Evolutionary conservation across 2,797 vertebrate genomes (phyloP).

Genomic region (Malurus leucopterus): DNA sequence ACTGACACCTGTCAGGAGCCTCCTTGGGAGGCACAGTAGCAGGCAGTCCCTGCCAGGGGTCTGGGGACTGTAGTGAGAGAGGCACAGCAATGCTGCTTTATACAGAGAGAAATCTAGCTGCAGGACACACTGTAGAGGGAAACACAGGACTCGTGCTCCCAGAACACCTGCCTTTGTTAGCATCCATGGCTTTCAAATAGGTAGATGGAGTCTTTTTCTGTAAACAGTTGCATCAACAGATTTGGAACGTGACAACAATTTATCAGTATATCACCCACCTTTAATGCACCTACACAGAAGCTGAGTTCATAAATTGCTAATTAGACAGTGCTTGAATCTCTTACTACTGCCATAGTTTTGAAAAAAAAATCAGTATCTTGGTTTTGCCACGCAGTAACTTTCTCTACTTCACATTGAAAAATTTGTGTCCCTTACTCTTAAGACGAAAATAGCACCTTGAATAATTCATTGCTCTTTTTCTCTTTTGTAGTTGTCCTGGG

Average conservation of each 20-base stretch:
- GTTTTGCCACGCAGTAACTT: not conserved
- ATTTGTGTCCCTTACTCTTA: not conserved
- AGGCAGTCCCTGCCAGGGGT: not conserved
- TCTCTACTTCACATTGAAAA: not conserved
- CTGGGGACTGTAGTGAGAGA: not conserved
- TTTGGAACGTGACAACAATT: not conserved
- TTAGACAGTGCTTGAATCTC: not conserved
- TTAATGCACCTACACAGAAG: not conserved
- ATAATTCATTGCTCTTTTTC: not conserved
- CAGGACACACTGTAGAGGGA: not conserved
- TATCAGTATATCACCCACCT: not conserved
- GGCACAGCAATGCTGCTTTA: not conserved
- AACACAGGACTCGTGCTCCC: not conserved
- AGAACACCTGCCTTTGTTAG: not conserved
- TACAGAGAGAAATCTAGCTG: not conserved
- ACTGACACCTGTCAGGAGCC: fast-evolving
- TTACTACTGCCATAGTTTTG: not conserved
- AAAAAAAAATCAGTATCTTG: not conserved
- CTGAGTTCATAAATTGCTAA: not conserved
- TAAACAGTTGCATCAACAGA: not conserved
- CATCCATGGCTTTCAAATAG: not conserved
- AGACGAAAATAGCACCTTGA: not conserved
- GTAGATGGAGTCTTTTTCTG: not conserved
- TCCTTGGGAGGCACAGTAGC: not conserved
- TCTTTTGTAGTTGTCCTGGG: not conserved